Evolutionary conservation across 2,113 vertebrate species (phyloP).

Genomic region (Cricetomys ansorgei): DNA sequence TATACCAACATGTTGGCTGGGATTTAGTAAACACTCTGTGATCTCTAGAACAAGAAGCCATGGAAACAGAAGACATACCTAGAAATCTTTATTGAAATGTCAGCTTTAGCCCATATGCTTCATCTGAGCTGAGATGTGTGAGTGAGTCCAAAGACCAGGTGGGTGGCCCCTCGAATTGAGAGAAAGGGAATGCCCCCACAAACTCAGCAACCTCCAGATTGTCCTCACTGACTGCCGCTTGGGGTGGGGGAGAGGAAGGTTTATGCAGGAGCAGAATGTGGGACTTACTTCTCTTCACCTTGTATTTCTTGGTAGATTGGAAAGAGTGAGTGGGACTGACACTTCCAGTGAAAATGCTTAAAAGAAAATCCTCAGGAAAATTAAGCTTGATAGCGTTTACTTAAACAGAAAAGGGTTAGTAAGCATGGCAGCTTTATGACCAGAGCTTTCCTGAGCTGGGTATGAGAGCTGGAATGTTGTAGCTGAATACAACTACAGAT

Average conservation of each 20-base stretch:
- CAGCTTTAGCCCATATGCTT: neutral
- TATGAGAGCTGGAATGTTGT: neutral
- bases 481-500: neutral
- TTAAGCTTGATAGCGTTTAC: neutral
- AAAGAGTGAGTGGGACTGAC: neutral
- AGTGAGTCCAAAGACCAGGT: accelerated
- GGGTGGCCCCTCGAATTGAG: neutral
- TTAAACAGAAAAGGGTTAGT: neutral
- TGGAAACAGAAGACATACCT: neutral
- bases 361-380: neutral
- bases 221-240: neutral
- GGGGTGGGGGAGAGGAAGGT: neutral
- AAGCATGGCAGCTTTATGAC: neutral
- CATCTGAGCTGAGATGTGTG: neutral
- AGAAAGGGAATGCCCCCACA: neutral
- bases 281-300: neutral
- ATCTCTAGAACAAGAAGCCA: neutral
- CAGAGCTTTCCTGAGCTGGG: neutral
- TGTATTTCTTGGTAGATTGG: neutral
- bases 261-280: neutral
- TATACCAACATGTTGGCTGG: neutral
- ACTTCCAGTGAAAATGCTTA: neutral
- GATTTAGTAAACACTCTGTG: neutral
- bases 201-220: neutral
- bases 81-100: neutral